Conservation (phyloP, 2,888 invertebrate species). For the Eledona agricola region DNA sequence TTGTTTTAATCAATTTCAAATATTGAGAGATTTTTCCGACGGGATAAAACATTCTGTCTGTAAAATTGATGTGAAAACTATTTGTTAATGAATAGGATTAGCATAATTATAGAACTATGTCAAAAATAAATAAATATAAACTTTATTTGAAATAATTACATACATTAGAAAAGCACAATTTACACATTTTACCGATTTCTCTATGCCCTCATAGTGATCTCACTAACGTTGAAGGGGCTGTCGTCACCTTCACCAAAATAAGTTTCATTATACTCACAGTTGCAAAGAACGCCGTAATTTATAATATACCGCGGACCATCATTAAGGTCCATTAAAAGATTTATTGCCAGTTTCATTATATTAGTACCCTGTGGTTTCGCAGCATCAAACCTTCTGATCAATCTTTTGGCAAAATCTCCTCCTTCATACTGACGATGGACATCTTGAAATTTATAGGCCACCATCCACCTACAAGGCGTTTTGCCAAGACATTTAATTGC, state of each 20-base stretch:
- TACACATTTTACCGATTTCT: conserved; percentile 22
- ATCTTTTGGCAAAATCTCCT: conserved; percentile 25
- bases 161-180: no score
- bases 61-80: no score
- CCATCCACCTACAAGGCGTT: conserved; percentile 29
- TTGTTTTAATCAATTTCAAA: no score
- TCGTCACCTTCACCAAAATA: conserved; percentile 27
- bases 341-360: conserved; percentile 27
- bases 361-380: conserved; percentile 25
- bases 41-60: no score
- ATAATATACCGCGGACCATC: conserved; percentile 25
- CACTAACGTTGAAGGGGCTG: conserved; percentile 21
- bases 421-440: conserved; percentile 30
- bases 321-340: conserved; percentile 23
- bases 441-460: conserved; percentile 30
- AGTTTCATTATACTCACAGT: conserved; percentile 23
- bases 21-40: no score
- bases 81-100: no score
- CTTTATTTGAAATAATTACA: no score
- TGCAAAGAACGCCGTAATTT: conserved; percentile 23
- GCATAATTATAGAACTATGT: no score
- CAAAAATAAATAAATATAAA: no score
- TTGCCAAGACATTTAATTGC: conserved; percentile 23
- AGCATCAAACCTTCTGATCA: conserved; percentile 27
- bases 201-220: conserved; percentile 20